phyloP scores from a whole-genome alignment of 2,113 vertebrate species.

The Axis porcinus region DNA sequence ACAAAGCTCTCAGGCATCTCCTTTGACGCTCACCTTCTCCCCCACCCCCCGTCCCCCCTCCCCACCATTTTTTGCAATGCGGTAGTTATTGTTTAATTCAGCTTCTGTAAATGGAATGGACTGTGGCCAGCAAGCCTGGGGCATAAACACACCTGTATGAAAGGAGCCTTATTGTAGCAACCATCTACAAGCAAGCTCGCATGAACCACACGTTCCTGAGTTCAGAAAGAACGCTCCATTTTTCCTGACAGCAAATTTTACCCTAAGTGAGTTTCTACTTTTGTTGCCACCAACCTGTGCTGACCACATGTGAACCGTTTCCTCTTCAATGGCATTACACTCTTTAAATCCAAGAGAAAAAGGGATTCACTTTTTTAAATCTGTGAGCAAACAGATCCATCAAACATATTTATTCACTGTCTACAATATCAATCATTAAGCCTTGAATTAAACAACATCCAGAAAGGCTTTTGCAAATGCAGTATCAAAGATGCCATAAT shows the following conservation, averaged over 20 bases:
- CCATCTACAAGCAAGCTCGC: slow-evolving; percentile 87
- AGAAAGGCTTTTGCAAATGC: slow-evolving; percentile 63
- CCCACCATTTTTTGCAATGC: slow-evolving; percentile 88
- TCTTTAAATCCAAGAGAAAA: slow-evolving; percentile 76
- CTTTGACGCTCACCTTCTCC: slow-evolving; percentile 90
- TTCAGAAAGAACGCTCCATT: slow-evolving; percentile 84
- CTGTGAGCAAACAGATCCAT: slow-evolving; percentile 64
- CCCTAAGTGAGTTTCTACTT: slow-evolving; percentile 86
- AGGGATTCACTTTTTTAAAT: slow-evolving; percentile 65
- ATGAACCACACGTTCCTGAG: slow-evolving; percentile 84
- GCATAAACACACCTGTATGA: slow-evolving; percentile 99
- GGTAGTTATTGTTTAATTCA: slow-evolving; percentile 99
- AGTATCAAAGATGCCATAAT: slow-evolving; percentile 46
- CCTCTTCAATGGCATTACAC: slow-evolving; percentile 77
- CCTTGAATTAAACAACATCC: slow-evolving; percentile 72
- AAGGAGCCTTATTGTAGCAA: slow-evolving; percentile 94
- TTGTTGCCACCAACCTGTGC: slow-evolving; percentile 79
- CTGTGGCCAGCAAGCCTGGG: slow-evolving; percentile 95
- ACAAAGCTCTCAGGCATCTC: slow-evolving; percentile 96
- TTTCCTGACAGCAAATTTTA: slow-evolving; percentile 84
- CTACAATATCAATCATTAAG: slow-evolving; percentile 62
- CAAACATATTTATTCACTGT: slow-evolving; percentile 55
- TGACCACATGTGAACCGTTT: slow-evolving; percentile 80
- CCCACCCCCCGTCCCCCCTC: slow-evolving; percentile 45
- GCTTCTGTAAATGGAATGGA: slow-evolving; percentile 97